A percentile compares a stretch with the other conserved stretches of the same genome.
Conservation (phyloP, 2,113 vertebrate species). For the Python bivittatus region DNA sequence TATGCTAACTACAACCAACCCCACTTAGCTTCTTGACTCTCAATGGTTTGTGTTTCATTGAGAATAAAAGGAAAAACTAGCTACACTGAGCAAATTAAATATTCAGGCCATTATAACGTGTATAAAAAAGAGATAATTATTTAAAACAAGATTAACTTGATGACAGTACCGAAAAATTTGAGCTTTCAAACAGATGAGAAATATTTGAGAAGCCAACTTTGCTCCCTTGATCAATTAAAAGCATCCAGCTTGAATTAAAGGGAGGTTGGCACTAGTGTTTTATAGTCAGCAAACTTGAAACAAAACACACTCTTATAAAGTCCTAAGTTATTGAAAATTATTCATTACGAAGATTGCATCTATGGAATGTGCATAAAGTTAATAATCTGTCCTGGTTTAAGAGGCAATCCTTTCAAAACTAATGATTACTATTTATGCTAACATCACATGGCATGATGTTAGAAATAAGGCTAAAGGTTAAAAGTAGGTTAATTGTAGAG, state of each 20-base stretch:
- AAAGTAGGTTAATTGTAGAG: slow-evolving; percentile 30
- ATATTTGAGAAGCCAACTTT: slow-evolving; percentile 28
- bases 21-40: slow-evolving; percentile 34
- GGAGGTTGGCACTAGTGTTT: slow-evolving; percentile 6
- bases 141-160: not conserved
- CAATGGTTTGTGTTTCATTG: slow-evolving; percentile 35
- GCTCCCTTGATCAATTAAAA: slow-evolving; percentile 34
- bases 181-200: slow-evolving; percentile 23
- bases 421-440: slow-evolving; percentile 30
- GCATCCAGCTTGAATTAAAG: slow-evolving; percentile 9
- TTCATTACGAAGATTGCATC: slow-evolving; percentile 25
- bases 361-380: slow-evolving; percentile 6
- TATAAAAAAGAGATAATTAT: slow-evolving; percentile 31
- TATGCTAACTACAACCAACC: not conserved
- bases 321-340: slow-evolving; percentile 21
- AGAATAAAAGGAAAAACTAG: slow-evolving; percentile 54
- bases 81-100: slow-evolving; percentile 55
- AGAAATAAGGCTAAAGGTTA: slow-evolving; percentile 34
- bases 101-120: slow-evolving; percentile 54
- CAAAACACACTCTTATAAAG: slow-evolving; percentile 4
- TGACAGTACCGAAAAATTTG: not conserved
- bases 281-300: not conserved
- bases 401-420: slow-evolving; percentile 34
- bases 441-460: not conserved
- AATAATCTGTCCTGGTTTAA: slow-evolving; percentile 16